phyloP scores from a whole-genome alignment of 1,140 invertebrate genomes.

The Neotoxoptera formosana region DNA sequence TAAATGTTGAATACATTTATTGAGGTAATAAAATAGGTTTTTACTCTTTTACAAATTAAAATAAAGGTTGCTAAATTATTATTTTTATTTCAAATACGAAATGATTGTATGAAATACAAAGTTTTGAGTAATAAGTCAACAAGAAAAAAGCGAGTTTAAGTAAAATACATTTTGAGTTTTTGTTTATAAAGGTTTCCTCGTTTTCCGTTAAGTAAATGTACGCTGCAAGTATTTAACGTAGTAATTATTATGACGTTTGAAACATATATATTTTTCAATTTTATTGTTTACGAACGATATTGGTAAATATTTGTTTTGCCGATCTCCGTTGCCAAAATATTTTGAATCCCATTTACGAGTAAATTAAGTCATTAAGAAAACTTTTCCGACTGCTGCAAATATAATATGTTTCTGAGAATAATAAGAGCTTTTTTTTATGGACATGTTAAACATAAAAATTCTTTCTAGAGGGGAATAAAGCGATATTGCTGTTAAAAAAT shows the following conservation, averaged over 20 bases:
- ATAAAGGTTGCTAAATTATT: neutral
- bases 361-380: constrained; percentile 16
- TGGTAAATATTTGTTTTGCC: neutral
- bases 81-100: neutral
- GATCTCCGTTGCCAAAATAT: neutral
- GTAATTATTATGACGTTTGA: neutral
- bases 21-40: neutral
- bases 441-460: neutral
- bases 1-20: neutral
- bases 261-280: neutral
- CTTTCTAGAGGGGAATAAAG: neutral
- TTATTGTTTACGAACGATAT: neutral
- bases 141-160: neutral
- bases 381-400: no score
- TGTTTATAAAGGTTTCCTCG: neutral
- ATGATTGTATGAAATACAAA: neutral
- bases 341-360: neutral
- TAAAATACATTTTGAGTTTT: neutral
- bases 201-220: neutral
- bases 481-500: neutral
- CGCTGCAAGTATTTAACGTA: neutral
- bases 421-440: neutral
- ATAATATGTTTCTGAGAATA: neutral
- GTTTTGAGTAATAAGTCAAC: neutral
- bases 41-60: neutral